Conservation (phyloP, 2,888 invertebrate species). For the Xestia c-nigrum region DNA sequence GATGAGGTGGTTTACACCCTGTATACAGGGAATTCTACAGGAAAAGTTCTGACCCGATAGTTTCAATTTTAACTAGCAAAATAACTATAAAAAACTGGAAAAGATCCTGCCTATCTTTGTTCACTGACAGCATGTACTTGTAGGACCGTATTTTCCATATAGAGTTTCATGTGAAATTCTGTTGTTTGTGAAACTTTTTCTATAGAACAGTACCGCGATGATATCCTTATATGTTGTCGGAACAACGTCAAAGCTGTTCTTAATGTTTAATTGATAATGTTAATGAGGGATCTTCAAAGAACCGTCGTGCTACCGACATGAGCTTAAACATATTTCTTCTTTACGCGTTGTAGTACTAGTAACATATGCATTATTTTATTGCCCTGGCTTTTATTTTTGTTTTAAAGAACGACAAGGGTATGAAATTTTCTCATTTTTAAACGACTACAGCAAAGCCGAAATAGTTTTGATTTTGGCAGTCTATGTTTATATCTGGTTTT, state of each 20-base stretch:
- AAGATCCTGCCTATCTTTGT: background rate
- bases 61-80: background rate
- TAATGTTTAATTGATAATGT: slow-evolving; percentile 57
- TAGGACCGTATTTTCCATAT: background rate
- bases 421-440: background rate
- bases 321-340: slow-evolving; percentile 30
- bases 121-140: background rate
- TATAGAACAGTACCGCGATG: background rate
- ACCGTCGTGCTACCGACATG: background rate
- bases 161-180: background rate
- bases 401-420: background rate
- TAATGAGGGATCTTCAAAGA: slow-evolving; percentile 42
- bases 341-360: background rate
- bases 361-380: background rate
- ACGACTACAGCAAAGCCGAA: background rate
- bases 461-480: background rate
- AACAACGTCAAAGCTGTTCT: slow-evolving; percentile 25
- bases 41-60: background rate
- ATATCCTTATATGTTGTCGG: slow-evolving; percentile 4
- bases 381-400: background rate
- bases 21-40: background rate
- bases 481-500: background rate
- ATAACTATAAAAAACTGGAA: background rate
- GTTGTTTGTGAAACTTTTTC: background rate
- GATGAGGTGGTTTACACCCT: too few relatives aligned